Evolutionary conservation across 2,113 vertebrate species (phyloP), one percentile per base, ranked within the genome.

Genomic region (Pycnonotus jocosus): DNA sequence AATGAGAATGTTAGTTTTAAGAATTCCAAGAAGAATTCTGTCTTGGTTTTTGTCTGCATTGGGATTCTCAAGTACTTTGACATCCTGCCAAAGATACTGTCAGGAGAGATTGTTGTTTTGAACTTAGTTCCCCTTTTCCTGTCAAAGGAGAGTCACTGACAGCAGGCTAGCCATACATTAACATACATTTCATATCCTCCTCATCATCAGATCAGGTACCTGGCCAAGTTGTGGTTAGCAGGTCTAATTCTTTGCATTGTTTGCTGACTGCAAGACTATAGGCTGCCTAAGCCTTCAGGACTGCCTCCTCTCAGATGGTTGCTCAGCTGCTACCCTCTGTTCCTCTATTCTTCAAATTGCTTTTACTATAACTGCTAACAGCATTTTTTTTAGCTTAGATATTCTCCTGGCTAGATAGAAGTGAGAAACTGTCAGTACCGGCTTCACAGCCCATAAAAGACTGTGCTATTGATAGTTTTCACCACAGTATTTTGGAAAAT

Each of bases 401-500:
- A 65, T 65, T 89, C 62, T 51, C 25, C 50, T 95, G 71, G 71
- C 53, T 92, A 40, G 58, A 27, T 82, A 25, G 61, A 85, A 87
- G 50, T 24, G 40, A 79, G 40, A 37, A 91, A 81, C 44, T 88
- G 76, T 83, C 72, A 92, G 78, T 64, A 64, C 45, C 0, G 2
- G 33, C 87, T 92, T 87, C 66, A 70, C 78, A 95, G 81, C 27
- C 90, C 58, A 14, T 94, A 76, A 93, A 87, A 82, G 54, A 72
- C 27, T 23, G 44, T 66, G 54, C 65, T 89, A 54, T 71, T 82
- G n/a, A 56, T 68, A 82, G 78, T 58, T 93, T 80, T 85, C 47
- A 50, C 47, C 24, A 19, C 19, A 28, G 15, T 70, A 23, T 77
- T 95, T 91, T 85, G 37, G 58, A 92, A 85, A 45, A 62, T 73